Evolutionary conservation across 1,140 invertebrate species (phyloP).

Genomic region (Papilio polytes): DNA sequence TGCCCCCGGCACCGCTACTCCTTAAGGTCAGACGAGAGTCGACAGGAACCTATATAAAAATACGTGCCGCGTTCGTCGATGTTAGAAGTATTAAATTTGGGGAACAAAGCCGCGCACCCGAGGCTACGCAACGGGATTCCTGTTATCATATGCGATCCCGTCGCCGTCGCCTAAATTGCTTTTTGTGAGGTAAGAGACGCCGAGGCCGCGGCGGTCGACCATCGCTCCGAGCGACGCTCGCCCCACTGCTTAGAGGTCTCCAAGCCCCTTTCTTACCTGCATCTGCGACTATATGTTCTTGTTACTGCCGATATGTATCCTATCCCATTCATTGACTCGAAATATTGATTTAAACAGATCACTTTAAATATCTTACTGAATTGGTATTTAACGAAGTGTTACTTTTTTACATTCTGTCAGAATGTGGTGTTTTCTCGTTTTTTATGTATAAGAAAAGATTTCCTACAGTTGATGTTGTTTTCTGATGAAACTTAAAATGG

Average conservation of each 20-base stretch:
- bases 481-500: not conserved
- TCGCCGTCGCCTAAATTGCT: conserved; percentile 73
- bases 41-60: conserved; percentile 42
- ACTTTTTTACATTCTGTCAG: not conserved
- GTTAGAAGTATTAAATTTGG: conserved; percentile 46
- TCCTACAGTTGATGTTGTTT: not conserved
- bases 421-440: not conserved
- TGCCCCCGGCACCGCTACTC: conserved; percentile 49
- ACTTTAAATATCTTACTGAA: conserved; percentile 8
- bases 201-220: conserved; percentile 62
- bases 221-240: conserved; percentile 75
- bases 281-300: conserved; percentile 39
- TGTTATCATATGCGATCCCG: conserved; percentile 78
- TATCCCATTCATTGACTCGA: not conserved
- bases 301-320: conserved; percentile 11
- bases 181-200: conserved; percentile 71
- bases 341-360: conserved; percentile 15
- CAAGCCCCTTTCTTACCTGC: conserved; percentile 71
- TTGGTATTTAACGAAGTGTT: not conserved
- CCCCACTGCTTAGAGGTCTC: conserved; percentile 61
- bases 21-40: conserved; percentile 32
- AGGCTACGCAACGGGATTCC: conserved; percentile 79
- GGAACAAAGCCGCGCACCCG: conserved; percentile 55
- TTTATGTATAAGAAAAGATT: not conserved
- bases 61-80: conserved; percentile 6